Conservation (phyloP, 2,113 vertebrate genomes). For the Ageneiosus marmoratus region DNA sequence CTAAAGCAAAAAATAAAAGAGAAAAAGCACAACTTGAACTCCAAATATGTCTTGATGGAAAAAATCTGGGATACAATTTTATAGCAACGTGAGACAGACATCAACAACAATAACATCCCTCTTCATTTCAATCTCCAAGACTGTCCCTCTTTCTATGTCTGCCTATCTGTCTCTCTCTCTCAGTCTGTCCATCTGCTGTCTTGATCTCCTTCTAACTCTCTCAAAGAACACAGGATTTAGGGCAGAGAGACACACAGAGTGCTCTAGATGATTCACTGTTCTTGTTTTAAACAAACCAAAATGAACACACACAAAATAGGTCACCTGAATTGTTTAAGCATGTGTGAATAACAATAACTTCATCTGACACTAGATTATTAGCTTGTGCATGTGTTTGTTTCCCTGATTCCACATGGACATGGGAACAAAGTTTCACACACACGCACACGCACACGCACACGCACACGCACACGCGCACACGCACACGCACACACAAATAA, state of each 20-base stretch:
- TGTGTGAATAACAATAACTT: neutral
- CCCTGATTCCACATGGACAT: too few relatives aligned
- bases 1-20: neutral
- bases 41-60: neutral
- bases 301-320: neutral
- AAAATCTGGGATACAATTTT: too few relatives aligned
- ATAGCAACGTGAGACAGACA: too few relatives aligned
- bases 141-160: neutral
- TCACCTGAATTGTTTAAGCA: neutral
- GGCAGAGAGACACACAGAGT: conserved; percentile 43
- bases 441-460: too few relatives aligned
- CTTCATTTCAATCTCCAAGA: too few relatives aligned
- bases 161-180: too few relatives aligned
- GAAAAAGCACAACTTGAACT: neutral
- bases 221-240: conserved; percentile 69
- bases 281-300: conserved; percentile 14
- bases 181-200: neutral
- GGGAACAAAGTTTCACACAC: too few relatives aligned
- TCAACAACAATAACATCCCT: neutral
- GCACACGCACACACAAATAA: neutral
- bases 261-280: conserved; percentile 16
- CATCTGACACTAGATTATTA: neutral
- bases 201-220: conserved; percentile 31
- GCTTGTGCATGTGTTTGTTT: too few relatives aligned
- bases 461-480: neutral